phyloP scores from a whole-genome alignment of 2,888 invertebrate genomes.

The Acleris laterana region DNA sequence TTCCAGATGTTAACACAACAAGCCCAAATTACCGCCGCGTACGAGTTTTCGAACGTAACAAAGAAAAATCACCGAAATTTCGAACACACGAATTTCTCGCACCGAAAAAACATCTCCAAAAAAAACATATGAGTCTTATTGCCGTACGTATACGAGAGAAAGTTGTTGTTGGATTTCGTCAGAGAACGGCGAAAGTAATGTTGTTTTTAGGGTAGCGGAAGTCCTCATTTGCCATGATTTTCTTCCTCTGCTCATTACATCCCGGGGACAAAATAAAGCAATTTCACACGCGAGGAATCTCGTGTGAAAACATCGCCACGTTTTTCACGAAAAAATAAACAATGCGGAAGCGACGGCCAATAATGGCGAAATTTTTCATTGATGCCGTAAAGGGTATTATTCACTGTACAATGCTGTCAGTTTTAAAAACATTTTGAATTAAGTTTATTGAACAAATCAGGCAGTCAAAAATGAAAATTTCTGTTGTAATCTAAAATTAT shows the following conservation, averaged over 20 bases:
- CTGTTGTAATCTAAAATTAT: too few species aligned
- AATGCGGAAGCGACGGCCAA: slow-evolving; percentile 21
- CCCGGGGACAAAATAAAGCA: slow-evolving; percentile 55
- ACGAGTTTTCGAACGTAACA: slow-evolving; percentile 50
- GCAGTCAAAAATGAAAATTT: too few species aligned
- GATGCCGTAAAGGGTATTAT: not conserved
- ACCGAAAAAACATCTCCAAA: not conserved
- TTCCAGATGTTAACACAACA: slow-evolving; percentile 38
- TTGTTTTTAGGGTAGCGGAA: slow-evolving; percentile 43
- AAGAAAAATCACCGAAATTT: slow-evolving; percentile 54
- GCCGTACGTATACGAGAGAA: not conserved
- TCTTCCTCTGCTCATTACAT: slow-evolving; percentile 56
- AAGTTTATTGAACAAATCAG: too few species aligned
- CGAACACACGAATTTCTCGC: slow-evolving; percentile 43
- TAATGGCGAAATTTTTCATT: slow-evolving; percentile 28
- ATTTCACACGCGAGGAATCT: slow-evolving; percentile 49
- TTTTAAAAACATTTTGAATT: too few species aligned
- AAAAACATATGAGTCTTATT: slow-evolving; percentile 2
- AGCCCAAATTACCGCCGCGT: slow-evolving; percentile 44
- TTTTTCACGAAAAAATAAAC: slow-evolving; percentile 39
- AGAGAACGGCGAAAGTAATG: slow-evolving; percentile 2
- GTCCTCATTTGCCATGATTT: slow-evolving; percentile 58
- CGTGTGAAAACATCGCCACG: slow-evolving; percentile 36
- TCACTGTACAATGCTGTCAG: too few species aligned
- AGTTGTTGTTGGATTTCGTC: not conserved